Evolutionary conservation across 1,140 invertebrate species (phyloP).

Genomic region (Brachionus asplanchnoidis): DNA sequence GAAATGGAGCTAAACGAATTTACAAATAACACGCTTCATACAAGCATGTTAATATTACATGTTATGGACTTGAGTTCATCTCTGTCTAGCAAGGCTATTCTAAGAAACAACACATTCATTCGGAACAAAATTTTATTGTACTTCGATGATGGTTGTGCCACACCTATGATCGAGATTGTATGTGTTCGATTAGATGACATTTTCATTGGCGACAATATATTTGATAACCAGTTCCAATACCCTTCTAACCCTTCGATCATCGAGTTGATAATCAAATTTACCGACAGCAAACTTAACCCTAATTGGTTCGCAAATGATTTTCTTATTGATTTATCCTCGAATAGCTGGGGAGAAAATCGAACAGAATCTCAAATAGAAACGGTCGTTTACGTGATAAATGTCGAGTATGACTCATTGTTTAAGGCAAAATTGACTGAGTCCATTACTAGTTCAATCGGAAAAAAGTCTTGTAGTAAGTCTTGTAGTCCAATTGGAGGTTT

Average conservation of each 20-base stretch:
- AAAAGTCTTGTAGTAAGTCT: background rate
- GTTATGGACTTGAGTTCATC: background rate
- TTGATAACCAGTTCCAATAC: too few species aligned
- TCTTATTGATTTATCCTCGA: background rate
- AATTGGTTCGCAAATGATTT: background rate
- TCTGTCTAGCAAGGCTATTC: background rate
- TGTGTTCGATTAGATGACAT: background rate
- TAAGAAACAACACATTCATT: too few species aligned
- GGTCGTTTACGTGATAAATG: background rate
- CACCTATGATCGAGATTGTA: background rate
- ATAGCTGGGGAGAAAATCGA: background rate
- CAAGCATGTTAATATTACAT: background rate
- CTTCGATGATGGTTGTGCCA: too few species aligned
- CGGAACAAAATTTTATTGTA: too few species aligned
- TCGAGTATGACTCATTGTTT: background rate
- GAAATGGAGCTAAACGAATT: background rate
- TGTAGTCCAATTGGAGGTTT: background rate
- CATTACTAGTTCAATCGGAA: background rate
- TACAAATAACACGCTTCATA: background rate
- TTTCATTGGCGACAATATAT: background rate
- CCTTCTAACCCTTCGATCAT: too few species aligned
- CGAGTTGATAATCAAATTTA: background rate
- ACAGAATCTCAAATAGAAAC: background rate
- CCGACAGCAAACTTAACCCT: background rate
- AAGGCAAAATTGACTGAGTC: background rate